Base-by-base conservation (phyloP, 2,888 invertebrate genomes). In the Cistogaster globosa region DNA sequence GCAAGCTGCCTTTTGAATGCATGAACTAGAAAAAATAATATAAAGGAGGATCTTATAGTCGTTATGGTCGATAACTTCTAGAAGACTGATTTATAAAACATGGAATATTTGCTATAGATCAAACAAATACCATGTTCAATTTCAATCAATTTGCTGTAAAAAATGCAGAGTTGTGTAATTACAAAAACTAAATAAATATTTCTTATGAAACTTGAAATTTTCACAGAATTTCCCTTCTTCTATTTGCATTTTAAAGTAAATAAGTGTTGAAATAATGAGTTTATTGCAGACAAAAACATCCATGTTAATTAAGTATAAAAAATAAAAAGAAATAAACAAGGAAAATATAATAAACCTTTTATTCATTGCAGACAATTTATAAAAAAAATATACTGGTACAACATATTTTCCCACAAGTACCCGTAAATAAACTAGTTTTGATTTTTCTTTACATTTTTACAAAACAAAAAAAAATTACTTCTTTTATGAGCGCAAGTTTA, bases 381-480 rank as follows among this genome's bases (percentile, higher is more conserved):
- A 67, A 60, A 67, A 84, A 76, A 80, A 60, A 75, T 74, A 51
- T 65, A 63, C 74, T 69, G 4, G 4, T 36, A n/a, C 51, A 62
- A 22, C 26, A 36, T 51, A 62, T 84, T 77, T 84, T 84, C 84
- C 77, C 84, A 81, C 48, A 42, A 65, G 67, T 60, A 67, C n/a
- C 32, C 45, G 53, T 53, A 42, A 69, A 68, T 18, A 84, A 81
- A 77, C 80, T 71, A 67, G 75, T 84, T 84, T 84, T 62, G 69
- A 9, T 53, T 51, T 62, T 68, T 60, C 42, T 12, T 42, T 42
- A 12, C 12, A 18, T 42, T 62, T 62, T 38, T 42, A 36, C 53
- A 9, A 20, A 3, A 26, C 26, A 1, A 26, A 42, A 32, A 60
- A 55, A 55, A 45, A 57, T 48, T 22, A 1, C 7, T 38, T 69